Percentiles rank a stretch among this genome's conserved stretches.
phyloP scores from a whole-genome alignment of 37 sponge, comb jelly and placozoan genomes.

The Oscarella lobularis region DNA sequence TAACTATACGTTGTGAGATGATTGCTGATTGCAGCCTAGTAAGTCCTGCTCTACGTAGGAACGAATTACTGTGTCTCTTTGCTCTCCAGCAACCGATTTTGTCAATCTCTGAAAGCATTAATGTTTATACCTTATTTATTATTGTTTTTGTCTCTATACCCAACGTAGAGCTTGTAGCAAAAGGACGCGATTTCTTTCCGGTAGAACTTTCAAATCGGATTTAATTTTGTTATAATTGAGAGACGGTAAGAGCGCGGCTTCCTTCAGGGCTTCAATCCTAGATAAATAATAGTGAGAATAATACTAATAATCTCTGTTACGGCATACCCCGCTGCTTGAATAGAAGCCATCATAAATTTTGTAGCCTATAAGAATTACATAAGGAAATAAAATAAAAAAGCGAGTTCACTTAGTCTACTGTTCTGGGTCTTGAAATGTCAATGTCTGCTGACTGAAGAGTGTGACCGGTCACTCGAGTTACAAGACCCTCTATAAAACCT shows the following conservation, averaged over 20 bases:
- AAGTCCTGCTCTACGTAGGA: constrained; percentile 45
- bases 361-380: neutral
- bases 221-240: neutral
- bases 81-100: constrained; percentile 39
- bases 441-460: neutral
- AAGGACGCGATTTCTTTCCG: neutral
- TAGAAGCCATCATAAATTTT: neutral
- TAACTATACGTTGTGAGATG: too few species aligned
- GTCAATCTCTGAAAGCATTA: constrained; percentile 28
- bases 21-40: too few species aligned
- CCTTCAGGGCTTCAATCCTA: too few species aligned
- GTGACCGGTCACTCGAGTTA: neutral
- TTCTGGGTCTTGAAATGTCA: neutral
- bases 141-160: neutral
- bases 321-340: neutral
- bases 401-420: neutral
- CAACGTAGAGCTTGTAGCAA: neutral
- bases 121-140: too few species aligned
- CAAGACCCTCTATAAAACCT: neutral
- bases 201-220: neutral
- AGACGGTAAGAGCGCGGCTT: neutral
- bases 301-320: too few species aligned
- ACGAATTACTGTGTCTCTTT: constrained; percentile 20
- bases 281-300: too few species aligned
- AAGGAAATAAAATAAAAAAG: neutral